A percentile compares a stretch with the other conserved stretches of the same genome.
Evolutionary conservation across 2,797 vertebrate species (phyloP).

Genomic region (Podarcis siculus): DNA sequence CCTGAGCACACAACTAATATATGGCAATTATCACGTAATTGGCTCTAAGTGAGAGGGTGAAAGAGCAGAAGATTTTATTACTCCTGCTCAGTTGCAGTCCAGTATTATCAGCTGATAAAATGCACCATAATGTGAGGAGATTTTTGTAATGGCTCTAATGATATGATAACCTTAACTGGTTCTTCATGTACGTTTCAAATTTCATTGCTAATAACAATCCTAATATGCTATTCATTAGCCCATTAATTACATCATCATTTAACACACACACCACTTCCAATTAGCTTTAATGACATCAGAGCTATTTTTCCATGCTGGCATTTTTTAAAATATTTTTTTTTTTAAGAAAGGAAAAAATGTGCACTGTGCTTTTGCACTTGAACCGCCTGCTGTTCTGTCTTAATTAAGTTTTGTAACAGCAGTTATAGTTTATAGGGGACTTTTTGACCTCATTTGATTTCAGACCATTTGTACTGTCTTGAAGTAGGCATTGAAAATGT

Average conservation of each 20-base stretch:
- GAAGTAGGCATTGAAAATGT: conserved; percentile 51
- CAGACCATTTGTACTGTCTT: conserved; percentile 56
- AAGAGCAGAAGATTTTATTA: conserved; percentile 49
- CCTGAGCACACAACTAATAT: conserved; percentile 48
- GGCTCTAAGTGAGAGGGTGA: conserved; percentile 30
- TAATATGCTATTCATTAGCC: conserved; percentile 65
- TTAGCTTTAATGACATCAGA: conserved; percentile 67
- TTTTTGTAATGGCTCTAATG: conserved; percentile 46
- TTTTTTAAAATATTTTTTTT: conserved; percentile 30
- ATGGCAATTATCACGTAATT: conserved; percentile 49
- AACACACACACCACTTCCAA: conserved; percentile 60
- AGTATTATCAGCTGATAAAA: conserved; percentile 34
- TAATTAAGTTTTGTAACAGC: conserved; percentile 71
- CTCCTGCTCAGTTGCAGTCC: conserved; percentile 9
- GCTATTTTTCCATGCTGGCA: conserved; percentile 61
- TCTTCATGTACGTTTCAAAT: conserved; percentile 63
- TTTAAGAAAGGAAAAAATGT: background rate
- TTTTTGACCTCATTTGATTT: conserved; percentile 65
- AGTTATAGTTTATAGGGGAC: conserved; percentile 61
- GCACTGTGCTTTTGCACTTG: conserved; percentile 49
- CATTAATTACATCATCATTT: conserved; percentile 71
- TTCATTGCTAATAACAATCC: conserved; percentile 66
- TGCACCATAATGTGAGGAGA: conserved; percentile 38
- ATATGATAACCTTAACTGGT: conserved; percentile 48
- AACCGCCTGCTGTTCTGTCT: conserved; percentile 58